These are phyloP conservation scores for Arctopsyche grandis DNA, from an alignment of 1,140 invertebrate species.

Conservation along the genomic window DNA sequence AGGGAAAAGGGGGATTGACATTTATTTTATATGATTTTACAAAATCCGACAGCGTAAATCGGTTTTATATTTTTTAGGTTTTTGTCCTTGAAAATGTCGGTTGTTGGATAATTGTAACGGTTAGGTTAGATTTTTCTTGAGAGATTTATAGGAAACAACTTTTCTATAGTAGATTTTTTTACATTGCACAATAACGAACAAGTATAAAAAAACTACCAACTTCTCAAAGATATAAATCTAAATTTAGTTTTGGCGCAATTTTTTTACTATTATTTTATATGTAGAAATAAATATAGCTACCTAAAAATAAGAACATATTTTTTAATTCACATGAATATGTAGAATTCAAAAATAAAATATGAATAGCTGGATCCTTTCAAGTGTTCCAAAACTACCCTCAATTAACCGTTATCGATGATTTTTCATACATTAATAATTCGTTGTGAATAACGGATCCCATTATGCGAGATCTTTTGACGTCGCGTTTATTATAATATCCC, in stretches of 20 bases:
- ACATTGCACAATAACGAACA: neutral
- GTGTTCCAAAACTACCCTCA: slow-evolving; percentile 1
- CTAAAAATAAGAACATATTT: too few relatives aligned
- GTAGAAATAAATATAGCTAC: too few relatives aligned
- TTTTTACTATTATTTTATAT: too few relatives aligned
- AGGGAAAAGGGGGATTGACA: neutral
- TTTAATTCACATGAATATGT: too few relatives aligned
- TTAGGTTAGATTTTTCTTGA: slow-evolving; percentile 11
- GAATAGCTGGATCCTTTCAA: neutral
- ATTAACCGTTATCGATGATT: slow-evolving; percentile 22
- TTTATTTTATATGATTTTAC: slow-evolving; percentile 41
- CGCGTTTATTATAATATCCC: slow-evolving; percentile 9
- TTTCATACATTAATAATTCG: slow-evolving; percentile 4
- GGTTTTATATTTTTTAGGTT: slow-evolving; percentile 34
- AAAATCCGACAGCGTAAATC: slow-evolving; percentile 43
- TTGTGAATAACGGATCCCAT: slow-evolving; percentile 6
- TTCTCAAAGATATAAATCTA: too few relatives aligned
- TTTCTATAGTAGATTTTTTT: slow-evolving; percentile 12
- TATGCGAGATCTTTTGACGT: slow-evolving; percentile 13
- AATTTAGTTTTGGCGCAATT: too few relatives aligned
- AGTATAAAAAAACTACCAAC: neutral
- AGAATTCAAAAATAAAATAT: neutral
- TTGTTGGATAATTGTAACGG: neutral
- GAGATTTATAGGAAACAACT: slow-evolving; percentile 30
- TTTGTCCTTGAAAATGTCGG: neutral